Base-by-base conservation (phyloP, 2,888 invertebrate genomes). In the Chalcis sispes region DNA sequence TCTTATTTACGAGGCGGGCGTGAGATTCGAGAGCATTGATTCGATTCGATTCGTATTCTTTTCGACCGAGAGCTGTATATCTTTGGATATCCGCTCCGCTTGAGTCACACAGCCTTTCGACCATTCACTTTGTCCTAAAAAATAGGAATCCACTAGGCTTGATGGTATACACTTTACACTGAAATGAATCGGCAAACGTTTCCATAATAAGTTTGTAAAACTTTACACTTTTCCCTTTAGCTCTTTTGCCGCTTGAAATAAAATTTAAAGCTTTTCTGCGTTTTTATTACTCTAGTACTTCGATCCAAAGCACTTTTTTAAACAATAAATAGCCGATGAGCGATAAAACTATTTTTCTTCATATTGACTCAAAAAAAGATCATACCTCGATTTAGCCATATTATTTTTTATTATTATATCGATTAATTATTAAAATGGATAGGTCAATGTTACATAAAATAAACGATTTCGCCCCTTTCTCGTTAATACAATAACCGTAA, bases 1-100 rank as follows among this genome's bases (percentile, higher is more conserved):
- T 82, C 83, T 88, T 88, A 87, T 88, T 88, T 88, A 88, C 84
- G 88, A 84, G 82, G 79, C 81, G 80, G 81, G 84, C 88, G 88
- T 88, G 88, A 86, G 87, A 87, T 87, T 82, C 82, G 78, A 75
- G 67, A 82, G 85, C 87, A 87, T 87, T 79, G 81, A 85, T 86
- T 87, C 85, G 58, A 61, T 67, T 70, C 67, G 50, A 42, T 67
- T 64, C 72, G 72, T 84, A 82, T 82, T 79, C 80, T 64, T 73
- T 62, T 62, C 70, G 46, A 15, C 46, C 42, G 13, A 40, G 40
- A 23, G 62, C 73, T 72, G 71, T 80, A 79, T 79, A 78, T 78
- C 79, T 78, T 79, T 69, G 70, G 71, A 56, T 75, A 76, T 71
- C 56, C 69, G 59, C 54, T 29, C 70, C 7, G 25, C 69, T 42